Conservation (phyloP, 2,888 invertebrate species). For the Zygaena filipendulae region DNA sequence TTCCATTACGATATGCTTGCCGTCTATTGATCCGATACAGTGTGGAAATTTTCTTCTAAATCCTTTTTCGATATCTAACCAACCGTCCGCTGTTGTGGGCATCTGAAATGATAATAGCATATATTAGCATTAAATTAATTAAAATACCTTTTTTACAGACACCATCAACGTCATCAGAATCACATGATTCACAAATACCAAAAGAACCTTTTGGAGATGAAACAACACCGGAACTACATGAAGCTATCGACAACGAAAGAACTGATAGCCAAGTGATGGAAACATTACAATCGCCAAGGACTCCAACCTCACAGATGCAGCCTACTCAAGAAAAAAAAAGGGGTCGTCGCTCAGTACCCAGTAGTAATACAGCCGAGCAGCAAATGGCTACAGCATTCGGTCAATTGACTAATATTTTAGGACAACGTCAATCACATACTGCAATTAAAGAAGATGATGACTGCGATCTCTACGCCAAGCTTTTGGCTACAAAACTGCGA, state of each 20-base stretch:
- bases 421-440: no score
- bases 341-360: no score
- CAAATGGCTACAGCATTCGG: slow-evolving; percentile 13
- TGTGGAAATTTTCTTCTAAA: slow-evolving; percentile 6
- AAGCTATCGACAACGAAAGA: not conserved
- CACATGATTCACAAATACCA: not conserved
- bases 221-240: not conserved
- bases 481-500: slow-evolving; percentile 19
- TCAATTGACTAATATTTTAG: slow-evolving; percentile 1
- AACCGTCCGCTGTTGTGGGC: slow-evolving; percentile 1
- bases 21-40: slow-evolving; percentile 6
- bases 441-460: slow-evolving; percentile 14
- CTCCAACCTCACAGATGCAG: no score
- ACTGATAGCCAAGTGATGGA: no score
- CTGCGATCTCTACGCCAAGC: slow-evolving; percentile 18
- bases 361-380: slow-evolving; percentile 6
- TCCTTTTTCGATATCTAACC: slow-evolving; percentile 2
- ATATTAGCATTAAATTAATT: no score
- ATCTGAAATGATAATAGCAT: no score
- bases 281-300: no score
- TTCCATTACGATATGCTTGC: slow-evolving; percentile 11
- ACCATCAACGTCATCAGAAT: no score
- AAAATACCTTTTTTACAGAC: no score
- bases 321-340: no score
- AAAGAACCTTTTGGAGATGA: slow-evolving; percentile 1